Conservation (phyloP, 2,888 invertebrate genomes). For the Nineta flava region DNA sequence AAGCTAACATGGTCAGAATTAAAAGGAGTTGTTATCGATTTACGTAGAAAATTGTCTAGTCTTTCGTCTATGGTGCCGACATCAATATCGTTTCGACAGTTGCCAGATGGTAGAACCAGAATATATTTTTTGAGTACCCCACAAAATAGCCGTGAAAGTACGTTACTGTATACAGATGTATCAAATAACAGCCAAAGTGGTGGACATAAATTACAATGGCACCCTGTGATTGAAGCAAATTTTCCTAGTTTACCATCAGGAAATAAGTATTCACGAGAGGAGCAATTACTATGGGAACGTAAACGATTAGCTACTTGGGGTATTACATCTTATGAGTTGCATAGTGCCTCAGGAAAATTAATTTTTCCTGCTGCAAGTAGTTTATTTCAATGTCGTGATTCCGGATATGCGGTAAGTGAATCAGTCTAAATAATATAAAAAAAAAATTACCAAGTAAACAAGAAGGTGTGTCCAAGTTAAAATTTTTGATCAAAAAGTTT, state of each 20-base stretch:
- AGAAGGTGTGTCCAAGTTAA: neutral
- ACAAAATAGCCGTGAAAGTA: conserved; percentile 79
- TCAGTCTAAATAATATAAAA: neutral
- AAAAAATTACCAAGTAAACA: neutral
- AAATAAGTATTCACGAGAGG: conserved; percentile 61
- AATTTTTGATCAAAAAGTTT: neutral
- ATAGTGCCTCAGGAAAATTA: conserved; percentile 64
- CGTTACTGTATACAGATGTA: conserved; percentile 74
- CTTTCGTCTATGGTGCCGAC: conserved; percentile 70
- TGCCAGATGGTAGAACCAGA: conserved; percentile 63
- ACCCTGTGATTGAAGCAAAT: conserved; percentile 65
- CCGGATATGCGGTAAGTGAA: conserved; percentile 44
- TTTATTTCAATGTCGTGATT: conserved; percentile 71
- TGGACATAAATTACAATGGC: conserved; percentile 51
- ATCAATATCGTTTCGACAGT: conserved; percentile 61
- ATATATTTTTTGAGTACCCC: conserved; percentile 84
- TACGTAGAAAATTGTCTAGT: conserved; percentile 60
- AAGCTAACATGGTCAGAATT: conserved; percentile 61
- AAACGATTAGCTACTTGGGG: conserved; percentile 87
- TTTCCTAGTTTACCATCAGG: conserved; percentile 42
- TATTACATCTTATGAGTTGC: conserved; percentile 84
- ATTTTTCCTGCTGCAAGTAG: conserved; percentile 84
- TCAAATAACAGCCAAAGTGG: conserved; percentile 40
- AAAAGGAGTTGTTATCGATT: conserved; percentile 61
- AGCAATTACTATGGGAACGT: conserved; percentile 79